Evolutionary conservation across 1,140 invertebrate species (phyloP).

Genomic region (Listronotus oregonensis): DNA sequence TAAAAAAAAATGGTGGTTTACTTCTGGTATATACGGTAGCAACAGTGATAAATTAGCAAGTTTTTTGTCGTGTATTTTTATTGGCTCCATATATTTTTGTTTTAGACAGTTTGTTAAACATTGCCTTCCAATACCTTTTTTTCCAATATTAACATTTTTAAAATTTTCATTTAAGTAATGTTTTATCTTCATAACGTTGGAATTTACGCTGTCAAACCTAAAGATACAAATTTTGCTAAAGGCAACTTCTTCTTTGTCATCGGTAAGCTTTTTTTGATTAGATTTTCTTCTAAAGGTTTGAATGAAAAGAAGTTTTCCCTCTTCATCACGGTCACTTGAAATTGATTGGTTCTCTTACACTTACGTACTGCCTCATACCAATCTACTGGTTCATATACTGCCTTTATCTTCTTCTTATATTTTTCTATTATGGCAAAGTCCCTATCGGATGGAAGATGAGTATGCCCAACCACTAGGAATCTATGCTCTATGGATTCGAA

Average conservation of each 20-base stretch:
- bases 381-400: slow-evolving; percentile 6
- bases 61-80: no score
- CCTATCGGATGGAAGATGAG: background rate
- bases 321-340: background rate
- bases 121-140: background rate
- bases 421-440: slow-evolving; percentile 15
- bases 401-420: background rate
- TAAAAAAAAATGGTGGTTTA: no score
- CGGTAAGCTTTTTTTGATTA: slow-evolving; percentile 5
- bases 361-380: slow-evolving; percentile 10
- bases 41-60: no score
- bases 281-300: background rate
- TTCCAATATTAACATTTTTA: slow-evolving; percentile 4
- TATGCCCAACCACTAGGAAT: slow-evolving; percentile 8
- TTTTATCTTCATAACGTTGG: no score
- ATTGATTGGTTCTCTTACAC: slow-evolving; percentile 9
- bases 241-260: background rate
- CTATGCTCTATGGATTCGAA: slow-evolving; percentile 3
- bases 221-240: background rate
- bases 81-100: no score
- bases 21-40: no score
- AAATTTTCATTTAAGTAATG: background rate
- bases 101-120: no score
- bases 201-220: background rate
- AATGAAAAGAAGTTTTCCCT: slow-evolving; percentile 4